phyloP scores from a whole-genome alignment of 2,113 vertebrate species.

The Lontra canadensis region DNA sequence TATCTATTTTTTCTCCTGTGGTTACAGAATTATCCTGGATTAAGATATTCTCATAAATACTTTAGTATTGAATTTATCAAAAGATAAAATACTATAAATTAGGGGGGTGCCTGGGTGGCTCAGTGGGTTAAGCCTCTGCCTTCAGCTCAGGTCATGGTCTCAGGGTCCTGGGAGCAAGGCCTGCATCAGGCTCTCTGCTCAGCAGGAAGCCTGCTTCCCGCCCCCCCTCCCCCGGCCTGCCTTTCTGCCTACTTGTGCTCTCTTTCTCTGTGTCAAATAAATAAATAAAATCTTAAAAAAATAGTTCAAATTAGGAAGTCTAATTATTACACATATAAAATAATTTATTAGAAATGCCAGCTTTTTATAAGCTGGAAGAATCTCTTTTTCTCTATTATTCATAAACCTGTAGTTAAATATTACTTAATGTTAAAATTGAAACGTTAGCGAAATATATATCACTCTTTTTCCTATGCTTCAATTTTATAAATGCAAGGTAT shows the following conservation, averaged over 20 bases:
- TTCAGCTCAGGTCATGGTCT: too few species aligned
- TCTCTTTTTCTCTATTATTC: neutral
- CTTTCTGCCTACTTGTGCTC: too few species aligned
- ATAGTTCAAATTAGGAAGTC: neutral
- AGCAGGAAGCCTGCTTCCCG: too few species aligned
- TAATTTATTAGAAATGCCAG: neutral
- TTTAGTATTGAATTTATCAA: neutral
- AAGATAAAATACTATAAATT: neutral
- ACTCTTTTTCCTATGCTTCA: neutral
- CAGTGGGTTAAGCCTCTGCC: too few species aligned
- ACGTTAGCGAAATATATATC: neutral
- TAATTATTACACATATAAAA: neutral
- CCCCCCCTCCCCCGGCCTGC: too few species aligned
- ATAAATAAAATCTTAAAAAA: neutral
- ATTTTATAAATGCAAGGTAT: neutral
- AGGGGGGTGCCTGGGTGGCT: too few species aligned
- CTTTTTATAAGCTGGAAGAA: neutral
- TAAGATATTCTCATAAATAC: neutral
- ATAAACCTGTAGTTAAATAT: neutral
- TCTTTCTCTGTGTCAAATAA: too few species aligned
- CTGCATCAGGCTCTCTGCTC: too few species aligned
- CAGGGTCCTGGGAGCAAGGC: too few species aligned
- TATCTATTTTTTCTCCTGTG: neutral
- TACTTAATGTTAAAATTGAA: neutral
- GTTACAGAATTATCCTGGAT: neutral